A percentile compares a stretch with the other conserved stretches of the same genome.
Conservation (phyloP, 1,140 invertebrate genomes). For the Battus philenor region DNA sequence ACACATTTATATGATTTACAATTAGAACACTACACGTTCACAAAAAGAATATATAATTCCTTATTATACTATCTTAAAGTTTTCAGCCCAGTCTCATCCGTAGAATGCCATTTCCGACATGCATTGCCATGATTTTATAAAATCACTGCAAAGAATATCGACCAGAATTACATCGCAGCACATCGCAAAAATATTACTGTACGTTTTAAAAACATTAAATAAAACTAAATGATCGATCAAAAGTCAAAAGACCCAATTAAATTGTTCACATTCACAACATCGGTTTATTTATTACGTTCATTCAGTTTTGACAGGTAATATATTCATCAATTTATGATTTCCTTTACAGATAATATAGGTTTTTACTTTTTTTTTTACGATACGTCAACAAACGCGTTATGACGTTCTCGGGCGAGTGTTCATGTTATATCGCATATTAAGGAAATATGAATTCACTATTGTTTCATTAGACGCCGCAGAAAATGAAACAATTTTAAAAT, state of each 20-base stretch:
- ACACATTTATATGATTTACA: no score
- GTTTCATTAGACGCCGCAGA: not conserved
- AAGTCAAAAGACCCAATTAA: conserved; percentile 3
- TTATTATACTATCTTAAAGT: no score
- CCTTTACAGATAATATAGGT: conserved; percentile 7
- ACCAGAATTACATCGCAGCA: no score
- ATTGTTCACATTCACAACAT: conserved; percentile 4
- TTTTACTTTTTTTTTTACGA: conserved; percentile 8
- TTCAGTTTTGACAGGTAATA: conserved; percentile 8
- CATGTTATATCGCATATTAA: not conserved
- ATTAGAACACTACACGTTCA: no score
- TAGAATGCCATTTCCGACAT: no score
- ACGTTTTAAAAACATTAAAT: no score
- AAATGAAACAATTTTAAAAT: not conserved
- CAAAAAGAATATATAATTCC: no score
- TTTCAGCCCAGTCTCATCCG: no score
- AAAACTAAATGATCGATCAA: no score
- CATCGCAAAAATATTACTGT: no score
- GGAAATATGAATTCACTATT: not conserved
- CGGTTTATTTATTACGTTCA: conserved; percentile 5
- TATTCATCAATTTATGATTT: conserved; percentile 14
- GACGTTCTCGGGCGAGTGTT: conserved; percentile 4
- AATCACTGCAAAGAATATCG: no score
- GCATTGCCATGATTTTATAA: no score
- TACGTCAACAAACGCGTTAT: conserved; percentile 11